Conservation (phyloP, 2,797 vertebrate species). For the Aphelocoma californica region DNA sequence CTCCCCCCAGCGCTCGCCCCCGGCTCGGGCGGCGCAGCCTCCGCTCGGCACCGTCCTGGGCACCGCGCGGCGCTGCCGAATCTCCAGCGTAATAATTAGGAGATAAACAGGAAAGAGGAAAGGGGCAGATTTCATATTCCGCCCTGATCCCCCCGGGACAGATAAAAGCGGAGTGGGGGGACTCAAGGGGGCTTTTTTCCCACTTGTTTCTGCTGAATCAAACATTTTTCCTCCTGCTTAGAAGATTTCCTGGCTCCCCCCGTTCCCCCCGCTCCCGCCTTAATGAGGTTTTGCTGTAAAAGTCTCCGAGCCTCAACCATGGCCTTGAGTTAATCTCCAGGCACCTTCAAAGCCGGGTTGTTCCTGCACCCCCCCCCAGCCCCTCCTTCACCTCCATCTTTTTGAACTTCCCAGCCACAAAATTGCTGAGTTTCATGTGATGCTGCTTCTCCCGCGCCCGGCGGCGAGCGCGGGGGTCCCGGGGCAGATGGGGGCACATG, state of each 20-base stretch:
- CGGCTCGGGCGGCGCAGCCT: neutral
- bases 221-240: constrained; percentile 36
- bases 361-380: neutral
- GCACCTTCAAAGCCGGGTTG: constrained; percentile 41
- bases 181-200: neutral
- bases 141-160: neutral
- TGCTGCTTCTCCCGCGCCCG: fast-evolving
- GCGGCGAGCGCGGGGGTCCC: fast-evolving
- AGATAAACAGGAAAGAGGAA: constrained; percentile 51
- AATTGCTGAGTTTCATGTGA: neutral
- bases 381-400: neutral
- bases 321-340: constrained; percentile 60
- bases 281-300: constrained; percentile 59
- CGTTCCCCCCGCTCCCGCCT: neutral
- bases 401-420: constrained; percentile 24
- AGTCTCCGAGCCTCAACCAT: constrained; percentile 7
- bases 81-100: constrained; percentile 60
- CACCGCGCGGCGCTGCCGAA: neutral
- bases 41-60: neutral
- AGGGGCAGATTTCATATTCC: constrained; percentile 29
- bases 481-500: fast-evolving
- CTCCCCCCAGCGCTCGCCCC: neutral
- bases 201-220: constrained; percentile 62
- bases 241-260: constrained; percentile 16
- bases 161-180: constrained; percentile 45